Evolutionary conservation across 1,140 invertebrate genomes (phyloP), one percentile per base, ranked within the genome.

Genomic region (Lanistes nyassanus): DNA sequence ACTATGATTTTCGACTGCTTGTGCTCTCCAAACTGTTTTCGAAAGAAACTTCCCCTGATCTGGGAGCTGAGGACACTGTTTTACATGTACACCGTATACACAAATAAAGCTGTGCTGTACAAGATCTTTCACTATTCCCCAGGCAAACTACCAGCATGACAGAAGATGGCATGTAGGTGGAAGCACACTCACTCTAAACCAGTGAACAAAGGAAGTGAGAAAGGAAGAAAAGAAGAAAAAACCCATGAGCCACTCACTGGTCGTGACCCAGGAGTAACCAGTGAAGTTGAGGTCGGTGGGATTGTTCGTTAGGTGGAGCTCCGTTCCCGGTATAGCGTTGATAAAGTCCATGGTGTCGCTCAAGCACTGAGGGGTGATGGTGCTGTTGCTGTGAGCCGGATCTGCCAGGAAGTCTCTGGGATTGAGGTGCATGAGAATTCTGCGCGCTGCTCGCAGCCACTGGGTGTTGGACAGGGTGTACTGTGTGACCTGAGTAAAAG

Each of bases 311-410:
- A 34, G 11, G n/a, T n/a, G n/a, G 21, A 67, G 9, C 23, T 21
- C 42, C 7, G 62, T 69, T 21, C 75, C 78, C 31, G 75, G 73
- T 4, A 76, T 19, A 36, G 75, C 74, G 53, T 81, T 77, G 58
- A 79, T 76, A 19, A 67, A 60, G 47, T 81, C 80, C 74, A 79
- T 81, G 36, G 65, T 67, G 56, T 81, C 80, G 13, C 62, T 75
- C 47, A 79, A 81, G 70, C 80, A 81, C 37, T 62, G 42, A 5
- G 68, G 53, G 55, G 71, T 76, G 36, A 73, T 37, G 11, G 75
- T 55, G 26, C 56, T 68, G 19, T 42, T 26, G 4, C 51, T 29
- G 29, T 64, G 31, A 2, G 66, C 31, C 3, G 76, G 69, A 9
- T 72, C 55, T 55, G 16, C n/a, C 5, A 81, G 55, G 13, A 76